Conservation (phyloP, 2,888 invertebrate genomes). For the Pollenia angustigena region DNA sequence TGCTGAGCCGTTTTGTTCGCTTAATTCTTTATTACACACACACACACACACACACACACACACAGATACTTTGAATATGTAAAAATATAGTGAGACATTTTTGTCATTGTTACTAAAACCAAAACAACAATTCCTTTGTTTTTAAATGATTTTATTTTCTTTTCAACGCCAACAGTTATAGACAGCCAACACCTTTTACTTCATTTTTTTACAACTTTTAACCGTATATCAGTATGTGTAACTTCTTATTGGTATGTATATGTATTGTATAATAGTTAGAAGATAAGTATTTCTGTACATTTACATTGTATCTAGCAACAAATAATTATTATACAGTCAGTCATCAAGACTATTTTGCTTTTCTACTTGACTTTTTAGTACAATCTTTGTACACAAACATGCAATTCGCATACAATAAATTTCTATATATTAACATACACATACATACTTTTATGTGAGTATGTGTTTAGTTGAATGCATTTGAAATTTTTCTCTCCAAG, state of each 20-base stretch:
- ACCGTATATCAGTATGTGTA: too few relatives aligned
- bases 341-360: slow-evolving; percentile 52
- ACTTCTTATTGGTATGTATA: neutral
- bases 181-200: slow-evolving; percentile 60
- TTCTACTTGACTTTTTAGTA: slow-evolving; percentile 5
- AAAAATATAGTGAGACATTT: neutral
- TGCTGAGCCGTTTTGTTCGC: neutral
- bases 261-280: neutral
- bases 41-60: neutral
- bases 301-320: slow-evolving; percentile 30
- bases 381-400: slow-evolving; percentile 3
- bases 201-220: neutral
- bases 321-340: slow-evolving; percentile 65
- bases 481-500: neutral
- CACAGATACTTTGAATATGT: neutral
- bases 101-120: slow-evolving; percentile 43
- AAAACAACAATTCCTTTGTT: slow-evolving; percentile 57
- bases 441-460: neutral
- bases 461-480: neutral
- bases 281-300: slow-evolving; percentile 32
- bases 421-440: neutral
- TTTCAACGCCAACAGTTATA: slow-evolving; percentile 37
- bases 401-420: slow-evolving; percentile 1
- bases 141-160: slow-evolving; percentile 44
- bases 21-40: neutral